These are phyloP conservation scores for Ridgeia piscesae DNA, from an alignment of 1,140 invertebrate genomes.

Conservation along the genomic window DNA sequence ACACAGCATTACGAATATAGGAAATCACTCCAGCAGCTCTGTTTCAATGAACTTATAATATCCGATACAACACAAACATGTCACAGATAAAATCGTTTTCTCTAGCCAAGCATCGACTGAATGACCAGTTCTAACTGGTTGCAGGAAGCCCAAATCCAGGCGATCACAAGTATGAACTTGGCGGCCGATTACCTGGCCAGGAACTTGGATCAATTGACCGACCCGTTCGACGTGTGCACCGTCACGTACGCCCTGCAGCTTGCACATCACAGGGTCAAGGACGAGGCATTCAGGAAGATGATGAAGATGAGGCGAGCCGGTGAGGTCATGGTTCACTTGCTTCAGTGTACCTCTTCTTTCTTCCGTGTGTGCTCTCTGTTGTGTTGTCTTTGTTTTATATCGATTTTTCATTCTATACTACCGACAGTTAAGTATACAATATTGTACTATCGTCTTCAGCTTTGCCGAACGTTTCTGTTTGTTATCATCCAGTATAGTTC, in stretches of 20 bases:
- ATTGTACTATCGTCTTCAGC: too few relatives aligned
- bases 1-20: background rate
- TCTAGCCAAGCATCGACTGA: too few relatives aligned
- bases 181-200: background rate
- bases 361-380: too few relatives aligned
- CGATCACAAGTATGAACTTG: background rate
- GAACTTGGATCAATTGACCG: background rate
- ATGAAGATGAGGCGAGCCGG: background rate
- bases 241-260: conserved; percentile 10
- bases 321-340: background rate
- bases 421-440: too few relatives aligned
- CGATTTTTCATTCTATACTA: too few relatives aligned
- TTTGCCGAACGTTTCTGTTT: too few relatives aligned
- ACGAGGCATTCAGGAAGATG: conserved; percentile 4
- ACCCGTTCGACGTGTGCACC: conserved; percentile 13
- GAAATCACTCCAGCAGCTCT: too few relatives aligned
- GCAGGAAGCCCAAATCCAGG: background rate
- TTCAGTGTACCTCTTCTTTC: too few relatives aligned
- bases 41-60: background rate
- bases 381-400: too few relatives aligned
- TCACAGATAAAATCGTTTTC: too few relatives aligned
- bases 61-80: background rate
- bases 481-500: too few relatives aligned
- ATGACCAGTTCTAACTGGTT: background rate
- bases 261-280: background rate